Percentiles rank a stretch among this genome's conserved stretches.
These are phyloP conservation scores for Sebastes hubbsi DNA, from an alignment of 2,797 vertebrate genomes.

Conservation along the genomic window DNA sequence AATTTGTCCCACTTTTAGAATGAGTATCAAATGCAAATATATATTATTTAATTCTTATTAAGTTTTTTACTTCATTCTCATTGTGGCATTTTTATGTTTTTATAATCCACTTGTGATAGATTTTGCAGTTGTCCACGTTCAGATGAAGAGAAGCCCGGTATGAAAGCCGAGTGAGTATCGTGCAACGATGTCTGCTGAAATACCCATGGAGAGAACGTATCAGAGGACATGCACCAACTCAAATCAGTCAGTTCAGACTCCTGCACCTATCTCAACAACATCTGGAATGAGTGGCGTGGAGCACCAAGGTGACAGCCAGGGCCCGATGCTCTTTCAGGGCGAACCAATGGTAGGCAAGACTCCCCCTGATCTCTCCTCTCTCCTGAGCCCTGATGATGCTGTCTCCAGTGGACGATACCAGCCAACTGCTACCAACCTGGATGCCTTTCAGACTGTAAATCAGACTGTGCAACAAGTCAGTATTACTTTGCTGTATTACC, in stretches of 20 bases:
- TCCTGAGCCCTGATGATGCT: not conserved
- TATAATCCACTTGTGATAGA: not conserved
- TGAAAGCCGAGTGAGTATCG: not conserved
- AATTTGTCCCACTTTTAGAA: not conserved
- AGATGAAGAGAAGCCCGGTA: not conserved
- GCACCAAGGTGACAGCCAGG: not conserved
- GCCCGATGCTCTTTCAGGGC: not conserved
- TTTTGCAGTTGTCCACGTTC: not conserved
- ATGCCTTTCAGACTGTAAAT: not conserved
- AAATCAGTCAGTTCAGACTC: not conserved
- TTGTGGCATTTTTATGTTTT: not conserved
- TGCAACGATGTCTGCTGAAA: constrained; percentile 10
- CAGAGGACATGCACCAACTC: not conserved
- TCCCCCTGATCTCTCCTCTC: not conserved
- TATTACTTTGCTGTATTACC: not conserved
- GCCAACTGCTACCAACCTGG: not conserved
- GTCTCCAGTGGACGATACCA: not conserved
- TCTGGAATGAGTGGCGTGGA: not conserved
- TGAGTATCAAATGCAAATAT: not conserved
- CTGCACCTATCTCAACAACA: not conserved
- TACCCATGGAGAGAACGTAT: not conserved
- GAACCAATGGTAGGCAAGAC: not conserved
- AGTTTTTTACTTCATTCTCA: not conserved
- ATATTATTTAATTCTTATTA: not conserved
- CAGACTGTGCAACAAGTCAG: not conserved